Evolutionary conservation across 2,113 vertebrate species (phyloP).

Genomic region (Passer domesticus): DNA sequence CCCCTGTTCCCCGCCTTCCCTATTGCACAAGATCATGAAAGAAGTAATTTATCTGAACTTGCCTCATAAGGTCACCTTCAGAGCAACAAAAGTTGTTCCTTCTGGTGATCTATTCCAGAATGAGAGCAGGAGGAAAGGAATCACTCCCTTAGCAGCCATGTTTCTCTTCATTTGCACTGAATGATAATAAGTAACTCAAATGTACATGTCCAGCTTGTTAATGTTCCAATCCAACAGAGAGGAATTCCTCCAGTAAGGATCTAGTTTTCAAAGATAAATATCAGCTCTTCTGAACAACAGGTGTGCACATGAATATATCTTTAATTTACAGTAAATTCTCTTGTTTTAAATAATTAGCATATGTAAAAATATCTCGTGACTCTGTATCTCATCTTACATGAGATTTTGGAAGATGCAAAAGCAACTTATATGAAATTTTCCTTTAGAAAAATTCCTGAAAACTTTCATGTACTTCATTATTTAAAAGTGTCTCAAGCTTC

Average conservation of each 20-base stretch:
- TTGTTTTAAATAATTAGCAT: not conserved
- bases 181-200: not conserved
- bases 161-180: not conserved
- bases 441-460: not conserved
- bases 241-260: not conserved
- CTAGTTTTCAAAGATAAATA: not conserved
- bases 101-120: not conserved
- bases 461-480: not conserved
- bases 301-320: not conserved
- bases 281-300: not conserved
- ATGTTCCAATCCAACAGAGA: not conserved
- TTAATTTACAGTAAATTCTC: not conserved
- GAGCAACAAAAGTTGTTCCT: not conserved
- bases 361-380: not conserved
- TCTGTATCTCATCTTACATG: not conserved
- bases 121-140: not conserved
- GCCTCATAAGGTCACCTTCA: not conserved
- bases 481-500: not conserved
- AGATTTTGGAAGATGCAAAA: not conserved
- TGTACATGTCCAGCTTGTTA: not conserved
- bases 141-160: not conserved
- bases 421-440: not conserved
- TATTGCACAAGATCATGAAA: not conserved
- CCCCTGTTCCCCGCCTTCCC: accelerated
- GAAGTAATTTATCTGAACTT: not conserved